phyloP scores from a whole-genome alignment of 2,113 vertebrate genomes.

The Hemiscyllium ocellatum region DNA sequence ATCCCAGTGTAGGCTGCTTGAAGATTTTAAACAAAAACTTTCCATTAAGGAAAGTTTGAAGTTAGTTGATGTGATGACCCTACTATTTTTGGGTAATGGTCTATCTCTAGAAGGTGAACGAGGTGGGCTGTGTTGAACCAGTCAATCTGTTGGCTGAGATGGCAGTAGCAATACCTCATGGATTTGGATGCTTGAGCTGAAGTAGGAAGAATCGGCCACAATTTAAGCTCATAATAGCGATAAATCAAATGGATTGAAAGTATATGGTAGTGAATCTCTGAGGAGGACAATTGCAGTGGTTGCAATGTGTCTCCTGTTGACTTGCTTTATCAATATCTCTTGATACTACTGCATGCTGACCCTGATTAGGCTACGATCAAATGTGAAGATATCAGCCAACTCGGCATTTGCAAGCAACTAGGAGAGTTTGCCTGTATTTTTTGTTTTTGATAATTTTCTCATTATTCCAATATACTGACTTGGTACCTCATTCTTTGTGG shows the following conservation, averaged over 20 bases:
- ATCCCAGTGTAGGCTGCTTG: neutral
- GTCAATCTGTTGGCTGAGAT: neutral
- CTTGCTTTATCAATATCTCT: neutral
- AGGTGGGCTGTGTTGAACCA: neutral
- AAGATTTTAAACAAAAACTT: neutral
- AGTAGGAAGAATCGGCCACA: neutral
- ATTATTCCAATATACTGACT: neutral
- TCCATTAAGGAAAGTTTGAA: neutral
- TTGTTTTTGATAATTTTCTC: neutral
- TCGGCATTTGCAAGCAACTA: neutral
- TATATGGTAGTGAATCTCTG: neutral
- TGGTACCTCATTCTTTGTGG: neutral
- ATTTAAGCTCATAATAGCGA: neutral
- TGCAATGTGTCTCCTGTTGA: neutral
- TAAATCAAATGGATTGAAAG: neutral
- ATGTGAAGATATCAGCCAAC: neutral
- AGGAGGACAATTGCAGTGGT: neutral
- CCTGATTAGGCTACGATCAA: neutral
- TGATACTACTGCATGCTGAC: neutral
- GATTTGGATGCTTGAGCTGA: neutral
- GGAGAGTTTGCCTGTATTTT: neutral
- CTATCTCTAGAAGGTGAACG: neutral
- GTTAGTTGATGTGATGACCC: neutral
- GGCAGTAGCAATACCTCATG: neutral
- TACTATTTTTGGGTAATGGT: neutral